Conservation (phyloP, 2,113 vertebrate genomes). For the Pelecanoides urinatrix region DNA sequence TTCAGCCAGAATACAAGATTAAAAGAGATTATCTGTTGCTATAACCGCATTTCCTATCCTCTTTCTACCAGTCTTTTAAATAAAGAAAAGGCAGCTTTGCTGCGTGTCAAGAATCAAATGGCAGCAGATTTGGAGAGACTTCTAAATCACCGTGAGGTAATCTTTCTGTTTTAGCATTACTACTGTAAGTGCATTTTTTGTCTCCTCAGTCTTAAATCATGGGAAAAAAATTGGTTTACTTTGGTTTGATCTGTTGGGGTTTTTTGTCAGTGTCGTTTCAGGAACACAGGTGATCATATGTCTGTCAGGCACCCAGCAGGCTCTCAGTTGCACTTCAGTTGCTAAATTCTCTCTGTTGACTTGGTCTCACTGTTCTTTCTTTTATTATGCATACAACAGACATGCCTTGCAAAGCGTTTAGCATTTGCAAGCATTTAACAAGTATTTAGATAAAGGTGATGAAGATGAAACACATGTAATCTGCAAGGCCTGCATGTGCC, state of each 20-base stretch:
- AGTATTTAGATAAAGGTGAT: not conserved
- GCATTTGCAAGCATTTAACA: not conserved
- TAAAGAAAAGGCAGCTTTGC: slow-evolving; percentile 87
- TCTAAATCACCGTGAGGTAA: slow-evolving; percentile 94
- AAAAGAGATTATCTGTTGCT: slow-evolving; percentile 62
- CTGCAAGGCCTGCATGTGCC: not conserved
- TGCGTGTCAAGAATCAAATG: slow-evolving; percentile 95
- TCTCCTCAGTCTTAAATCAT: not conserved
- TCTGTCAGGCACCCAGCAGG: not conserved
- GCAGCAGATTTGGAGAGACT: slow-evolving; percentile 92
- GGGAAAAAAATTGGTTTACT: not conserved
- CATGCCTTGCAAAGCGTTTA: not conserved
- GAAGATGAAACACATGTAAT: not conserved
- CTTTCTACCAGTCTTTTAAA: slow-evolving; percentile 83
- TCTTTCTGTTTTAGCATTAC: slow-evolving; percentile 38
- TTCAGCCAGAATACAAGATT: slow-evolving; percentile 54
- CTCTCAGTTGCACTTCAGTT: not conserved
- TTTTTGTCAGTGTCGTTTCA: not conserved
- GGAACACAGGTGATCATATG: rapidly evolving
- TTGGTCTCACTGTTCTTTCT: not conserved
- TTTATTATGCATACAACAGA: not conserved
- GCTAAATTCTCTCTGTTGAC: not conserved
- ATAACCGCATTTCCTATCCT: slow-evolving; percentile 54
- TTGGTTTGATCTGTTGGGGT: not conserved
- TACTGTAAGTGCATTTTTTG: not conserved